Evolutionary conservation across 2,797 vertebrate genomes (phyloP).

Genomic region (Picus viridis): DNA sequence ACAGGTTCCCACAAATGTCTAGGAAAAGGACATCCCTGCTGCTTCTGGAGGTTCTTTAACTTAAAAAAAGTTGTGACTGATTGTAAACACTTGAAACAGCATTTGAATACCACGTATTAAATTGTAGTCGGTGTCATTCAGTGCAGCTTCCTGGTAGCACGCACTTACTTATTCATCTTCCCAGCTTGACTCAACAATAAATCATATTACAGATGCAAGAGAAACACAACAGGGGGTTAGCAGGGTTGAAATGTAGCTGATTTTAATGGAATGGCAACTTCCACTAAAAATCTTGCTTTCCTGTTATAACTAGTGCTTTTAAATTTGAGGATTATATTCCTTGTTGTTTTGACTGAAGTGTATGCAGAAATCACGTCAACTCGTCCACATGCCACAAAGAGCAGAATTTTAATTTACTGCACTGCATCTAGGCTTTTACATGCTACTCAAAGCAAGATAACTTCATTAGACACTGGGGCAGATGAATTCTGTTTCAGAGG

Average conservation of each 20-base stretch:
- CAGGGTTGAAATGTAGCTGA: neutral
- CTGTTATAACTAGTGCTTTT: neutral
- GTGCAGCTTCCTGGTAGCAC: neutral
- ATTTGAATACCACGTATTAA: neutral
- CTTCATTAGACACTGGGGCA: neutral
- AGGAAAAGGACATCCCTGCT: neutral
- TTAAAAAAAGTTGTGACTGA: neutral
- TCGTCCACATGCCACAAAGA: neutral
- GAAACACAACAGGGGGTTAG: neutral
- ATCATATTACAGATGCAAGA: neutral
- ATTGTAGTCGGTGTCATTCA: neutral
- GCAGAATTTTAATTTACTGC: neutral
- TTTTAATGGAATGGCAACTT: neutral
- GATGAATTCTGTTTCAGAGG: neutral
- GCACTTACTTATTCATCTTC: neutral
- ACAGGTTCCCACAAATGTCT: neutral
- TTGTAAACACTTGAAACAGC: neutral
- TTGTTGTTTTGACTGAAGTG: neutral
- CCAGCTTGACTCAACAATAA: neutral
- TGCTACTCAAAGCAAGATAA: neutral
- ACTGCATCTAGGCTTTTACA: neutral
- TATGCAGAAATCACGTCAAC: neutral
- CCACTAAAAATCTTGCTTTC: neutral
- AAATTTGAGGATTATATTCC: neutral
- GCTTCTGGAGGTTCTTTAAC: neutral